Base-by-base conservation (phyloP, 2,113 vertebrate genomes). In the Mus pahari region DNA sequence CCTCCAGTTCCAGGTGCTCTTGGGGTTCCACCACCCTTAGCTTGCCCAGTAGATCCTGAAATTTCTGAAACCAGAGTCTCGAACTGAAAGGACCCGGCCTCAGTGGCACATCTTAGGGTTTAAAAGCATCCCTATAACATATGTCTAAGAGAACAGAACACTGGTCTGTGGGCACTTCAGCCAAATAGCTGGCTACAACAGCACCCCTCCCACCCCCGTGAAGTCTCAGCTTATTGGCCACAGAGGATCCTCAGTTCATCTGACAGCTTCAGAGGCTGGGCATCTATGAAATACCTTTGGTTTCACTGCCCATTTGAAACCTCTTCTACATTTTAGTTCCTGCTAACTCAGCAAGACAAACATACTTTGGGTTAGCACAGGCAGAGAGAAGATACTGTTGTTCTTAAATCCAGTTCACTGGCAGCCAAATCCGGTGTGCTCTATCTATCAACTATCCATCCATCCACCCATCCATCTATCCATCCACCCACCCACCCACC, bases 331-430 rank as follows among this genome's bases (percentile, higher is more conserved):
- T 90, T 81, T 81, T 84, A 81, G 58, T 88, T 96, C 33, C 71
- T 96, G 95, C 90, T 88, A 89, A 94, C 60, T 97, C 93, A 82
- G 95, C 96, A 93, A 89, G 79, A 95, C 58, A 79, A 82, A 78
- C 42, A 1, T 33, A 60, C 94, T 82, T 84, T 88, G 88, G 62
- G 16, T 93, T n/a, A 26, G 28, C 53, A 79, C 53, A 81, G 31
- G 12, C 75, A 39, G 39, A 48, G 28, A 82, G 33, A 62, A 71
- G 84, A 70, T 39, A 14, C 14, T 33, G 62, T 7, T 5, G 36
- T 86, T 58, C 88, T 74, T 82, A 90, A 79, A 68, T 53, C 87
- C 50, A 73, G 94, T 36, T 79, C 82, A 24, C 39, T 4, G 36
- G 12, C 20, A 50, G 13, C 26, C 81, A 20, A 90, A 70, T 33